Percentiles rank a stretch among this genome's conserved stretches.
These are phyloP conservation scores for Ceyx margarethae DNA, from an alignment of 2,113 vertebrate genomes.

Conservation along the genomic window DNA sequence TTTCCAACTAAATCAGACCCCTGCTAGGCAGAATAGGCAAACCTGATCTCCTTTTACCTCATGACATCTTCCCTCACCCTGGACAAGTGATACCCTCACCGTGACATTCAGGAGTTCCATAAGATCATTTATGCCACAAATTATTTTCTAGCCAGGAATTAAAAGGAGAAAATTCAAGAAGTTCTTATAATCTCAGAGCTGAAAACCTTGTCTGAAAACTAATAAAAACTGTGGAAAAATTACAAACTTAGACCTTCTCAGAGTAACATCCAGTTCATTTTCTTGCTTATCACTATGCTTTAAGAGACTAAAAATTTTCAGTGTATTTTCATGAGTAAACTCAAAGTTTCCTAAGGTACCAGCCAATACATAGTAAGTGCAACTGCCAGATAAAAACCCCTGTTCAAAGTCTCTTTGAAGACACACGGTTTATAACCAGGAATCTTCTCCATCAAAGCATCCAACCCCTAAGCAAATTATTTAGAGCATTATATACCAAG, in stretches of 20 bases:
- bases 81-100: background rate
- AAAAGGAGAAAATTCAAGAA: background rate
- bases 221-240: background rate
- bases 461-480: background rate
- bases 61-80: too few relatives aligned
- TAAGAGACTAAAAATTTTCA: background rate
- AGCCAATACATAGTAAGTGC: background rate
- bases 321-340: background rate
- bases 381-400: background rate
- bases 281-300: background rate
- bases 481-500: background rate
- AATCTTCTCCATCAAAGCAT: background rate
- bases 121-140: background rate
- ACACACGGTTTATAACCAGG: background rate
- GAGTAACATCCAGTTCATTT: background rate
- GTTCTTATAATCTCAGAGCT: background rate
- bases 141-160: background rate
- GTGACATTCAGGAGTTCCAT: rapidly evolving
- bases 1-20: background rate
- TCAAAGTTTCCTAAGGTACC: background rate
- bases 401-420: background rate
- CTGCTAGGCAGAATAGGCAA: background rate
- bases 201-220: background rate
- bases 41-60: background rate
- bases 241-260: background rate